Evolutionary conservation across 2,113 vertebrate genomes (phyloP).

Genomic region (Strigops habroptila): DNA sequence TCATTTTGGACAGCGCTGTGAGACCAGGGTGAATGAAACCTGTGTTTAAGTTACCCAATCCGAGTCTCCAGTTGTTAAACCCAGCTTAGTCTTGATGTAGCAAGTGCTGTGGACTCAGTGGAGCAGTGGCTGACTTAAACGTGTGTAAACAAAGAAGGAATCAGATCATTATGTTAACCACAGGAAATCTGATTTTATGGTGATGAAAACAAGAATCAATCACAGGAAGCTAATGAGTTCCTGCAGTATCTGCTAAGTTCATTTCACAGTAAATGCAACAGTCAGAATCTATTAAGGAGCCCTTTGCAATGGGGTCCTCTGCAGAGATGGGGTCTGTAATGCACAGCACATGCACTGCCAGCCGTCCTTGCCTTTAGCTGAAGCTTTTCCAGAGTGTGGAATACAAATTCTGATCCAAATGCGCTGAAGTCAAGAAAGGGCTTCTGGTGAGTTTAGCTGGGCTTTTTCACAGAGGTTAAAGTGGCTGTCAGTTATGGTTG

Average conservation of each 20-base stretch:
- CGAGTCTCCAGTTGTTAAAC: not conserved
- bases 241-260: not conserved
- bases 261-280: not conserved
- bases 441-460: not conserved
- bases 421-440: not conserved
- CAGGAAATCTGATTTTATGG: constrained; percentile 18
- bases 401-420: not conserved
- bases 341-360: fast-evolving
- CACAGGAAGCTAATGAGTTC: constrained; percentile 16
- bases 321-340: not conserved
- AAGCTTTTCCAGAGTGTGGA: fast-evolving
- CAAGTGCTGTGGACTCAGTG: not conserved
- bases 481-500: not conserved
- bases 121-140: not conserved
- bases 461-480: not conserved
- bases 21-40: not conserved
- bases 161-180: not conserved
- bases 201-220: constrained; percentile 29
- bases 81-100: not conserved
- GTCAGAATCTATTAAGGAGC: not conserved
- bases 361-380: not conserved
- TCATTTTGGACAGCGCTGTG: not conserved
- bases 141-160: not conserved
- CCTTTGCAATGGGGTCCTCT: not conserved
- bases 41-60: not conserved